These are phyloP conservation scores for Eledona agricola DNA, from an alignment of 2,888 invertebrate genomes.

Conservation along the genomic window DNA sequence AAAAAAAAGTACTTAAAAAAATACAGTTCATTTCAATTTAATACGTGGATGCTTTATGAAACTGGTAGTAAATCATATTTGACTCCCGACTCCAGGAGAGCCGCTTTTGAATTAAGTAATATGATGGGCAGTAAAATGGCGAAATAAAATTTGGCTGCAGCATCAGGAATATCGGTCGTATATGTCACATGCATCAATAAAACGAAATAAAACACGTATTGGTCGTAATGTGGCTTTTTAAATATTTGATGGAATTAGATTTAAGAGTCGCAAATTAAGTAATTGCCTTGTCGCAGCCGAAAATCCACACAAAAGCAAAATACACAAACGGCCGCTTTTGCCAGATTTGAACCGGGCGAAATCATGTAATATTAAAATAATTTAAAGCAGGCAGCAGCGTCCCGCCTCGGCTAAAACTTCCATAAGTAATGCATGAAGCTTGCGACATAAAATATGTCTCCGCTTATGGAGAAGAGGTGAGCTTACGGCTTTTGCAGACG, in stretches of 20 bases:
- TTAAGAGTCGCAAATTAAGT: constrained; percentile 36
- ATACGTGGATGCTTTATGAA: too few species aligned
- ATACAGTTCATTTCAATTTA: too few species aligned
- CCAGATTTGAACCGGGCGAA: constrained; percentile 59
- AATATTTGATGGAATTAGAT: constrained; percentile 46
- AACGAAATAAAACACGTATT: constrained; percentile 42
- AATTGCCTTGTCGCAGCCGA: constrained; percentile 32
- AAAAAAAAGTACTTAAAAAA: too few species aligned
- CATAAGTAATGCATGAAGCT: constrained; percentile 52
- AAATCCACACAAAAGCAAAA: constrained; percentile 41
- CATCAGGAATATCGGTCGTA: constrained; percentile 45
- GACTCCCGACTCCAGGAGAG: constrained; percentile 22
- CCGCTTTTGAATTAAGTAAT: constrained; percentile 32
- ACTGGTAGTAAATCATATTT: constrained; percentile 30
- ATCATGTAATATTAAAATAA: constrained; percentile 61
- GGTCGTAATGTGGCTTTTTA: constrained; percentile 33
- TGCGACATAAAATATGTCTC: constrained; percentile 53
- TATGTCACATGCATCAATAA: constrained; percentile 47
- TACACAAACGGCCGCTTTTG: constrained; percentile 45
- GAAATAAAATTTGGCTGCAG: constrained; percentile 33
- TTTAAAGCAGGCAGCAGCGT: constrained; percentile 57
- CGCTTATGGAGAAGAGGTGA: constrained; percentile 51
- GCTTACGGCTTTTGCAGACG: constrained; percentile 40
- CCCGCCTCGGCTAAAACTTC: constrained; percentile 42
- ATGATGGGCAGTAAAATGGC: constrained; percentile 22